Evolutionary conservation across 2,113 vertebrate species (phyloP), one percentile per base, ranked within the genome.

Genomic region (Jacana jacana): DNA sequence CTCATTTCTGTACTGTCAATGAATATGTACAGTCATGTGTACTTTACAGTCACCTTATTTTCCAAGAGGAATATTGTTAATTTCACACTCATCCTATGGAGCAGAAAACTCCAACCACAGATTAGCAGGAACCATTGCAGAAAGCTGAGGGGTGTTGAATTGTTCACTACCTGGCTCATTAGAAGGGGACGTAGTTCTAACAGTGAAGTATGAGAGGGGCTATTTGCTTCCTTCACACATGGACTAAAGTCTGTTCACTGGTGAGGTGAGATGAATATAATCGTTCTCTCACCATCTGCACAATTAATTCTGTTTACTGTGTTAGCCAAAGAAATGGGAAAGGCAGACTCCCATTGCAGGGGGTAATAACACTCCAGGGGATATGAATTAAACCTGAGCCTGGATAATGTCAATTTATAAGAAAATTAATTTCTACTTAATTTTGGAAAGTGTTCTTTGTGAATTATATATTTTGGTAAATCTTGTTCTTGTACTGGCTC

Each of bases 271-370:
- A 86, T 73, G 42, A 88, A 83, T 54, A 13, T 70, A 83, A 77
- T 51, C 82, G 25, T 68, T 75, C 35, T 88, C 30, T 24, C 82
- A 70, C 66, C 89, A 91, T 39, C 40, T 91, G 68, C 76, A 88
- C 55, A 83, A 93, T 85, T 89, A 85, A 48, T 77, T 90, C 85
- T 73, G 58, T 90, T 95, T 83, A 89, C 66, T 87, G 11, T 27
- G 51, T 46, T 76, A 87, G 44, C 52, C 39, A 52, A 93, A 95
- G 79, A 89, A 96, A 89, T 27, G 35, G 49, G 82, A 77, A 88
- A 89, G 66, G 72, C 48, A 93, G 58, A 51, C 37, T 88, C 55
- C 24, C 25, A 35, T 70, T 87, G 73, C 20, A 87, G 42, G 46
- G 39, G 25, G 58, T 73, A 91, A 76, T 82, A 86, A 65, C n/a